Percentiles rank a stretch among this genome's conserved stretches.
Conservation (phyloP, 2,888 invertebrate species). For the Heliconius hortense region DNA sequence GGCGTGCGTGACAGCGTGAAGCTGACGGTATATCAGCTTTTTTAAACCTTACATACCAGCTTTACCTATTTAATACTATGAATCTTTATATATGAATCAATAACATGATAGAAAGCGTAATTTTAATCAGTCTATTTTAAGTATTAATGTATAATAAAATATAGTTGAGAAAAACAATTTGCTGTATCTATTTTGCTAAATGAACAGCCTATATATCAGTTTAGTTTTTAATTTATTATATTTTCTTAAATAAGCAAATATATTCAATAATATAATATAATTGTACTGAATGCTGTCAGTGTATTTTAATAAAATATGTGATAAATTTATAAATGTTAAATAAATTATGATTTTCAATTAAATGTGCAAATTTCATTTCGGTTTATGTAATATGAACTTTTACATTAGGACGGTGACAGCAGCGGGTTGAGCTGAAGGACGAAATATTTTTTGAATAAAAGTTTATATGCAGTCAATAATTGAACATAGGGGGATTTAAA, state of each 20-base stretch:
- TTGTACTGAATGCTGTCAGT: not conserved
- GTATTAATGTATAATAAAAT: not conserved
- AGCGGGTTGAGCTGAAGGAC: too few relatives aligned
- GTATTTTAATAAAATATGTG: slow-evolving; percentile 4
- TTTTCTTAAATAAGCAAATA: not conserved
- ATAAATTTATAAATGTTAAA: slow-evolving; percentile 8
- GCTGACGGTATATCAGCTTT: too few relatives aligned
- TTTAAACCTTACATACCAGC: too few relatives aligned
- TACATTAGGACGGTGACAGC: too few relatives aligned
- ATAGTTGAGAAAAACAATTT: not conserved
- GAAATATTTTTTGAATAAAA: not conserved
- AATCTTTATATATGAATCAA: not conserved
- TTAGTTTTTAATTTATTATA: not conserved
- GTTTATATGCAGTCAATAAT: not conserved
- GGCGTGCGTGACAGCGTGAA: too few relatives aligned
- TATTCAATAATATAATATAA: not conserved
- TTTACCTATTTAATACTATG: not conserved
- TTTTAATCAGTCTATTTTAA: not conserved
- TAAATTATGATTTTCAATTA: not conserved
- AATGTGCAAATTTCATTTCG: not conserved
- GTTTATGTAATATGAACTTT: too few relatives aligned
- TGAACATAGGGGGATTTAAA: too few relatives aligned
- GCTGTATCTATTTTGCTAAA: not conserved
- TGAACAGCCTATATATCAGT: not conserved
- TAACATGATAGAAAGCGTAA: not conserved